Evolutionary conservation across 2,888 invertebrate species (phyloP), one percentile per base, ranked within the genome.

Genomic region (Synanthedon myopaeformis): DNA sequence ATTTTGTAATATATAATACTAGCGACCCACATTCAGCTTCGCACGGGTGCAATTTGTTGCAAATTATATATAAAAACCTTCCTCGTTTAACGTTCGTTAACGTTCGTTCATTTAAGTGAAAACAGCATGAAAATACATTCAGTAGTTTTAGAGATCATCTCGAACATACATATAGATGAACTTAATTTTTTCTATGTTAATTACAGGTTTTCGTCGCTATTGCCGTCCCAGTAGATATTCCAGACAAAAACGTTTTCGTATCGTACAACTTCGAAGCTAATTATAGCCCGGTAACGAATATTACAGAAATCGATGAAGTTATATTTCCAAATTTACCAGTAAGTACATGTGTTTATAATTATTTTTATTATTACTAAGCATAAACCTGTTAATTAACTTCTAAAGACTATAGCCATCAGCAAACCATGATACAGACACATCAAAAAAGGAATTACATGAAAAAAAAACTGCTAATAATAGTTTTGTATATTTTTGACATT

Each of bases 201-300:
- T 80, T 82, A 17, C 76, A 93, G 93, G 80, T 91, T 14, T 90
- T 93, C 66, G 67, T 92, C 11, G 93, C 93, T 0, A 85, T 93
- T 57, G 92, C 93, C 0, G 87, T 93, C 45, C 93, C 94, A 0
- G 71, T 94, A 14, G 92, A 92, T 63, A 82, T 92, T 3, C 91
- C 91, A 0, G 90, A 91, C 58, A 90, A 91, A 60, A 91, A 92
- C 68, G 90, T 93, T 4, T 93, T 92, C 64, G 79, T 93, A 53
- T 92, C 93, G 0, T 92, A 92, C 69, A 93, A 93, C 78, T 92
- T 93, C 67, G 93, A 93, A 66, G 89, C 91, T 0, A 91, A 90
- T 68, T 94, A 92, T 76, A 77, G 73, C 49, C 72, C 91, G 4
- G 90, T 93, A 0, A 85, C 72, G 14, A 92, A 92, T 64, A 85